phyloP scores from a whole-genome alignment of 2,797 vertebrate genomes.

The Spatula clypeata region DNA sequence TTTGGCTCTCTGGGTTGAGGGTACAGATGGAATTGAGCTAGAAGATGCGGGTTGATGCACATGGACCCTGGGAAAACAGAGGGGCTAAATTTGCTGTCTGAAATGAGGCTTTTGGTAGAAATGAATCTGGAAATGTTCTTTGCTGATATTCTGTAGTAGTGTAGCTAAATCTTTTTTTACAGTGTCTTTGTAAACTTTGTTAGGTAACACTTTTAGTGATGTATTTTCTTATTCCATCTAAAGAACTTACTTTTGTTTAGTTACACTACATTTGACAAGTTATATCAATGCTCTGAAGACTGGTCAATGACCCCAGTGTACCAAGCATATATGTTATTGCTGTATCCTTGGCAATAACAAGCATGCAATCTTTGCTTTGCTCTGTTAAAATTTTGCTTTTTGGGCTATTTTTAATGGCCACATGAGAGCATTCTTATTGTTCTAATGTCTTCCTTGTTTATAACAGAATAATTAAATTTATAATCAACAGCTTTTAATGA shows the following conservation, averaged over 20 bases:
- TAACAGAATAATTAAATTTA: conserved; percentile 55
- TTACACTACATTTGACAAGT: background rate
- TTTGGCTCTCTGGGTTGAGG: background rate
- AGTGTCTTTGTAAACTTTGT: background rate
- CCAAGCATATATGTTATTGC: conserved; percentile 20
- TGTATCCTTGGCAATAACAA: background rate
- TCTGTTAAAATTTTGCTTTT: background rate
- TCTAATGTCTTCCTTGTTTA: background rate
- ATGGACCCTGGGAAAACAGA: background rate
- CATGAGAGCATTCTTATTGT: background rate
- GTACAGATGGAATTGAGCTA: background rate
- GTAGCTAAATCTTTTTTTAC: background rate
- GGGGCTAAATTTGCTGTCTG: background rate
- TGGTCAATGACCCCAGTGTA: background rate
- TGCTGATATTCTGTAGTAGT: background rate
- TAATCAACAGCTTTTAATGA: conserved; percentile 52
- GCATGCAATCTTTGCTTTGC: background rate
- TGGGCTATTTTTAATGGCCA: background rate
- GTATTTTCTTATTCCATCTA: background rate
- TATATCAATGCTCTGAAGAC: background rate
- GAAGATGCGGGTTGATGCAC: background rate
- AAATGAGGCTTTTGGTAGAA: background rate
- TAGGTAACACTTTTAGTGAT: background rate
- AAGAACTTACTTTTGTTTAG: background rate
- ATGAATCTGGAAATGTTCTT: background rate